Base-by-base conservation (phyloP, 2,888 invertebrate genomes). In the Dichetophora obliterata region DNA sequence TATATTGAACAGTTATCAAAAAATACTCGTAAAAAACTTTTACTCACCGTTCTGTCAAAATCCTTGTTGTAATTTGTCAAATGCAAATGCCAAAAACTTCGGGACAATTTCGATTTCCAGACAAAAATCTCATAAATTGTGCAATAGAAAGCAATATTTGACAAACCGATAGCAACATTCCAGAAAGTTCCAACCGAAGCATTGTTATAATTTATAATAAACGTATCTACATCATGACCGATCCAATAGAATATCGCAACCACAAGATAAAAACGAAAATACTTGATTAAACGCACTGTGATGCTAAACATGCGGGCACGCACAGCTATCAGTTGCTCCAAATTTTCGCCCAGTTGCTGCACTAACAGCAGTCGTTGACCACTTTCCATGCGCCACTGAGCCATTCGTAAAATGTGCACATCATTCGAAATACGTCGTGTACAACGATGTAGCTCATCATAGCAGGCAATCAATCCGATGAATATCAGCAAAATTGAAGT, bases 111-210 rank as follows among this genome's bases (percentile, higher is more conserved):
- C 3, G 83, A 82, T 11, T 82, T 80, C 61, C 78, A 66, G 0
- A 80, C 76, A 6, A 83, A 75, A 0, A 82, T 70, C 65, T 80
- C 80, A 19, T 80, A 80, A 2, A 83, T 27, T 0, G 81, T 77
- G 11, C 80, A 82, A 37, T 82, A 82, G 48, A 80, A 83, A 6
- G 80, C 79, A 16, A 83, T 57, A 43, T 82, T 82, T 37, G 80
- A 22, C 6, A 80, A 50, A 0, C 79, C 77, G 1, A 79, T 68
- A 0, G 59, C 65, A 0, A 71, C 22, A 1, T 43, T 63, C n/a
- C 75, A 77, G 3, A 80, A 34, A 8, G 59, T 16, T 2, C n/a
- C 14, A 4, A 22, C 9, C 14, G 24, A 6, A 3, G 11, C 52
- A 31, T n/a, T n/a, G 59, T 52, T 1, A n/a, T n/a, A n/a, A n/a